Evolutionary conservation across 2,888 invertebrate species (phyloP).

Genomic region (Dermolepida albohirtum): DNA sequence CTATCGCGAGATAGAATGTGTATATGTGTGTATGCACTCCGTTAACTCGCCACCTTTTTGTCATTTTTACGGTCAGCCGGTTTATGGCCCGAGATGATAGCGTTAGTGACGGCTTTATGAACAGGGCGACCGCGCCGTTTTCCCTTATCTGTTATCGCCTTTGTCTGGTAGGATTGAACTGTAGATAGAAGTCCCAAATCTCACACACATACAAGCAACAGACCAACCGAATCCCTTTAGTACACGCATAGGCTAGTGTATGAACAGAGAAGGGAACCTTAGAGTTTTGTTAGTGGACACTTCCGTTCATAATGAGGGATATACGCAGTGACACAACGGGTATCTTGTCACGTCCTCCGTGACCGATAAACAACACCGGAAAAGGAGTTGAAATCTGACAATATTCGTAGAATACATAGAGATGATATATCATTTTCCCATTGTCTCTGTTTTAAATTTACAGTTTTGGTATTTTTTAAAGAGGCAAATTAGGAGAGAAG

Average conservation of each 20-base stretch:
- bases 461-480: too few relatives aligned
- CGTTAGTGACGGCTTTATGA: slow-evolving; percentile 62
- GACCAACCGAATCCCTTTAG: slow-evolving; percentile 9
- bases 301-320: slow-evolving; percentile 39
- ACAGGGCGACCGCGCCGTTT: slow-evolving; percentile 53
- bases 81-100: slow-evolving; percentile 63
- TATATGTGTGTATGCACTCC: slow-evolving; percentile 17
- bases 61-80: slow-evolving; percentile 63
- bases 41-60: slow-evolving; percentile 54
- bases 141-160: slow-evolving; percentile 59
- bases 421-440: slow-evolving; percentile 21
- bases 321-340: slow-evolving; percentile 28
- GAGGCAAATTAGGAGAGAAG: too few relatives aligned
- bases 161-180: slow-evolving; percentile 55
- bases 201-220: slow-evolving; percentile 17
- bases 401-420: slow-evolving; percentile 1
- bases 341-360: slow-evolving; percentile 34
- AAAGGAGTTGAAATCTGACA: slow-evolving; percentile 30
- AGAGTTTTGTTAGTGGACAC: slow-evolving; percentile 38
- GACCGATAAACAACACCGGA: slow-evolving; percentile 37
- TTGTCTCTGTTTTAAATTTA: neutral
- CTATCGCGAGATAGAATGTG: neutral
- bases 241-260: slow-evolving; percentile 2
- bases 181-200: slow-evolving; percentile 29
- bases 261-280: slow-evolving; percentile 13